Conservation (phyloP, 2,888 invertebrate genomes). For the Ochropacha duplaris region DNA sequence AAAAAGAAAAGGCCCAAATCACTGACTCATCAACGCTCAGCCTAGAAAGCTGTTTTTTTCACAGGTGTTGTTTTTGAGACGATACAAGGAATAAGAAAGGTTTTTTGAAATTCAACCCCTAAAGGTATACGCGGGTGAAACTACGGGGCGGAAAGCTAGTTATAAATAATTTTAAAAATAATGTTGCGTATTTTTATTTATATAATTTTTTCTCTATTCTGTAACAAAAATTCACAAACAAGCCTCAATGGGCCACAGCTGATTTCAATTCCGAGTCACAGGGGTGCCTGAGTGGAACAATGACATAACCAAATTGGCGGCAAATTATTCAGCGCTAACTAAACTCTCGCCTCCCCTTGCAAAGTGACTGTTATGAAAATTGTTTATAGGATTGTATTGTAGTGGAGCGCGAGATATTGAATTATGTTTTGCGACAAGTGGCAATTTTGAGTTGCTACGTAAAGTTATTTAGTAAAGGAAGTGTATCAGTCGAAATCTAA, state of each 20-base stretch:
- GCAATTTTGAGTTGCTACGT: not conserved
- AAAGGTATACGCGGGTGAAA: too few species aligned
- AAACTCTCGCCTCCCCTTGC: constrained; percentile 42
- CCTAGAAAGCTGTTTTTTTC: too few species aligned
- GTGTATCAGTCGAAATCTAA: too few species aligned
- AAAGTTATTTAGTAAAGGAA: too few species aligned
- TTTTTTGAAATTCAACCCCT: too few species aligned
- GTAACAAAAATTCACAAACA: constrained; percentile 14
- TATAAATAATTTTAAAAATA: too few species aligned
- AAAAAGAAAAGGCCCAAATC: too few species aligned
- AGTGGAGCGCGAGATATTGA: constrained; percentile 5
- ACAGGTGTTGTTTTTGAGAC: too few species aligned
- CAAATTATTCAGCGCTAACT: constrained; percentile 69
- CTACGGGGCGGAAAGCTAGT: too few species aligned
- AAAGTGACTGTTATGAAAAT: constrained; percentile 24
- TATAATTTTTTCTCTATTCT: not conserved
- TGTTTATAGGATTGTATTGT: constrained; percentile 22
- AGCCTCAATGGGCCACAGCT: constrained; percentile 64
- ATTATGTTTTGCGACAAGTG: not conserved
- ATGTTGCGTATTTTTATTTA: too few species aligned
- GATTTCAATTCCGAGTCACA: constrained; percentile 54
- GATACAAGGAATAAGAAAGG: too few species aligned
- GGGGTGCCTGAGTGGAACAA: constrained; percentile 52
- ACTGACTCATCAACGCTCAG: too few species aligned
- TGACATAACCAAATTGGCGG: constrained; percentile 56